phyloP scores from a whole-genome alignment of 2,888 invertebrate species.

The Julus scandinavius region DNA sequence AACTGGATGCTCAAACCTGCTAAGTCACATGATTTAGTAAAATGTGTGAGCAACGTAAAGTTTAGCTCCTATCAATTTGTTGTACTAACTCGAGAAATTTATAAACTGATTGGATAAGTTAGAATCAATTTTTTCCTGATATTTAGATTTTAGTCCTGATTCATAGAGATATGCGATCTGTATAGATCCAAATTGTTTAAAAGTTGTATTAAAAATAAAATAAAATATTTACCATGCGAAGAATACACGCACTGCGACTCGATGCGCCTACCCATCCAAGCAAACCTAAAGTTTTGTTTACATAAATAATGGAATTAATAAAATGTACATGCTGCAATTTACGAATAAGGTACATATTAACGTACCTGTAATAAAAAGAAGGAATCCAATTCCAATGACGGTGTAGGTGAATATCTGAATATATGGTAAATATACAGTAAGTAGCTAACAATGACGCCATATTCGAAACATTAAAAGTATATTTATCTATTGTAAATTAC shows the following conservation, averaged over 20 bases:
- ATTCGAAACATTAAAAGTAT: no score
- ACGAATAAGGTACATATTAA: background rate
- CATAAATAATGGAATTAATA: background rate
- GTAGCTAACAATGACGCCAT: background rate
- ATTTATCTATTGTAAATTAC: no score
- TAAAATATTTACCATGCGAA: constrained; percentile 61
- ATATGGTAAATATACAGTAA: background rate
- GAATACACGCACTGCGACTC: constrained; percentile 63
- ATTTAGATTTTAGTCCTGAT: no score
- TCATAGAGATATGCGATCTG: no score
- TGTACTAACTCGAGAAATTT: background rate
- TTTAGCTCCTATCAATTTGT: background rate
- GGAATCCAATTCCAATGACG: constrained; percentile 64
- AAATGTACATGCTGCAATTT: background rate
- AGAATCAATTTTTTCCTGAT: background rate
- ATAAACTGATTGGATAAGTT: background rate
- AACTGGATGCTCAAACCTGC: background rate
- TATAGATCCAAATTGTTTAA: background rate
- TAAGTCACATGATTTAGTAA: background rate
- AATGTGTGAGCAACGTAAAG: background rate
- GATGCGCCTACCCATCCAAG: constrained; percentile 64
- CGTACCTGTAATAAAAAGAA: constrained; percentile 63
- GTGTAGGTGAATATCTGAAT: constrained; percentile 65
- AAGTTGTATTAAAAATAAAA: background rate
- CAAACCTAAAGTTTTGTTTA: constrained; percentile 60